Conservation (phyloP, 2,113 vertebrate genomes). For the Panurus biarmicus region DNA sequence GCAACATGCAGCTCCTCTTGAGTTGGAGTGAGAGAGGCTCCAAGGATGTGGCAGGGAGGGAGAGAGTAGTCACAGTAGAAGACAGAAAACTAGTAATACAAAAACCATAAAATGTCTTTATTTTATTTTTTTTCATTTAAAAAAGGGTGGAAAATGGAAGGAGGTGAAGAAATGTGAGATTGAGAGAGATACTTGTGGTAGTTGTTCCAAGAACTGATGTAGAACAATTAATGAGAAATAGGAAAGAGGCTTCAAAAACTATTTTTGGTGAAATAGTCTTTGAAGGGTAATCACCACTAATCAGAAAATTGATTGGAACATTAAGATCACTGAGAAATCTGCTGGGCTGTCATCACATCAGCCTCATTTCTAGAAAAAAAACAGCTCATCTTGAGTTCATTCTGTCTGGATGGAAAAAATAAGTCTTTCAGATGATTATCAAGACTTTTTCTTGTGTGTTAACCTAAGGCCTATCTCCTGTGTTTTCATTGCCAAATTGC, state of each 20-base stretch:
- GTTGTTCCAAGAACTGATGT: neutral
- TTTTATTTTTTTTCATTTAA: neutral
- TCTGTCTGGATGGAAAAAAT: neutral
- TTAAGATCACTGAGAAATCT: neutral
- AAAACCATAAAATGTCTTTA: neutral
- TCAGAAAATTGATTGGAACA: neutral
- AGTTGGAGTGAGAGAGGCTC: neutral
- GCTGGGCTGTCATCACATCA: neutral
- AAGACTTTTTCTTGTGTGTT: neutral
- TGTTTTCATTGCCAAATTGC: neutral
- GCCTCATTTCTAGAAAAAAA: neutral
- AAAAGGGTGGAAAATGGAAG: neutral
- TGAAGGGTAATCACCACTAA: neutral
- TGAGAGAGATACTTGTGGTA: neutral
- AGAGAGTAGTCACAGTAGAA: neutral
- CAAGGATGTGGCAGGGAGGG: neutral
- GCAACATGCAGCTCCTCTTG: conserved; percentile 17
- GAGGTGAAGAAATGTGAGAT: neutral
- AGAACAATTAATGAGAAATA: neutral
- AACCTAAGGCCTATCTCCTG: neutral
- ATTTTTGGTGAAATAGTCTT: neutral
- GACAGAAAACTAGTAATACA: neutral
- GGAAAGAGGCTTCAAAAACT: neutral
- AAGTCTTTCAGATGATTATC: neutral
- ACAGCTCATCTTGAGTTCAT: neutral